Conservation (phyloP, 2,797 vertebrate genomes). For the Benthosema pterotum region DNA sequence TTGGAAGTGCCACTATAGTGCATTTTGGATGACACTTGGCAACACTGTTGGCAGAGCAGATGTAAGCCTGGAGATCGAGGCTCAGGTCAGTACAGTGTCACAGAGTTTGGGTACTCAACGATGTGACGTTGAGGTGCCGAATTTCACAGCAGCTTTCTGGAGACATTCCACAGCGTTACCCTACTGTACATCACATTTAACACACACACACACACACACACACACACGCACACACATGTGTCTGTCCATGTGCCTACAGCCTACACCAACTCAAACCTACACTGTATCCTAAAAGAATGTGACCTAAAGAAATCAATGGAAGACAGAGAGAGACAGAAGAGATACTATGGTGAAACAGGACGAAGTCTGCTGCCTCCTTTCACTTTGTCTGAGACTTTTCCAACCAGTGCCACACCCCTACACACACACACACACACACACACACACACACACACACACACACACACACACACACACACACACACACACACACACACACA, state of each 20-base stretch:
- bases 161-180: slow-evolving; percentile 54
- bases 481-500: slow-evolving; percentile 3
- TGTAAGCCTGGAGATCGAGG: no score
- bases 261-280: no score
- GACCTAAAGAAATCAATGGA: no score
- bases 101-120: slow-evolving; percentile 37
- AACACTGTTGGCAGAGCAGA: no score
- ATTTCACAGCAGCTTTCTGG: slow-evolving; percentile 57
- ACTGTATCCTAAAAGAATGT: no score
- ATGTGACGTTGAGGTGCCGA: slow-evolving; percentile 42
- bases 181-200: background rate
- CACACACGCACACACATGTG: no score
- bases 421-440: background rate
- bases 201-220: no score
- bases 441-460: slow-evolving; percentile 23
- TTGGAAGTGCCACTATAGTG: no score
- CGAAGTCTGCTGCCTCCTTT: slow-evolving; percentile 17
- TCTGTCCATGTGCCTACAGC: no score
- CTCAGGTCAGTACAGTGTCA: no score
- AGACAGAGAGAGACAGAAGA: background rate
- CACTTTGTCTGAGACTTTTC: slow-evolving; percentile 34
- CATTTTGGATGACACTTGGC: no score
- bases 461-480: background rate
- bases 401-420: slow-evolving; percentile 26
- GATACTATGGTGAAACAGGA: background rate